Evolutionary conservation across 2,113 vertebrate species (phyloP).

Genomic region (Carollia perspicillata): DNA sequence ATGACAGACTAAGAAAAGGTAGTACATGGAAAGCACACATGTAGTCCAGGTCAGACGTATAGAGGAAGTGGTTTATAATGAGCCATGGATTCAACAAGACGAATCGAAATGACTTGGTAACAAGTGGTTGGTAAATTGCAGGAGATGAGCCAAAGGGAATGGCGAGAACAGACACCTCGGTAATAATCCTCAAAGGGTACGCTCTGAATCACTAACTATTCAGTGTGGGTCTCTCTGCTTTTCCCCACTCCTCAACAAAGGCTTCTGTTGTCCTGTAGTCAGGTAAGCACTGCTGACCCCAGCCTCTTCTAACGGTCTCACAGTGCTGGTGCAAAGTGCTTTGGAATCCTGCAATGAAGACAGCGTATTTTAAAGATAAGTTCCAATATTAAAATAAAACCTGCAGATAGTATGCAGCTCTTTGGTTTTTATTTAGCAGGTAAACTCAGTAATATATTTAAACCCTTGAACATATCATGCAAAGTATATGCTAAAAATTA

Average conservation of each 20-base stretch:
- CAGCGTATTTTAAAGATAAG: not conserved
- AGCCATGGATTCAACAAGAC: not conserved
- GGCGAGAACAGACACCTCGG: not conserved
- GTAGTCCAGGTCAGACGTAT: not conserved
- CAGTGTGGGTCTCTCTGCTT: not conserved
- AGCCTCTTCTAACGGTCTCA: not conserved
- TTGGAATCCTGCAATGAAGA: not conserved
- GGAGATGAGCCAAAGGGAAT: not conserved
- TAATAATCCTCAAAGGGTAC: not conserved
- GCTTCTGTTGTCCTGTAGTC: not conserved
- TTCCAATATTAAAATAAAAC: not conserved
- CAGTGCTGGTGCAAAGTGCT: not conserved
- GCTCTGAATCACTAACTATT: not conserved
- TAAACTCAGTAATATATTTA: not conserved
- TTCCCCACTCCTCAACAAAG: not conserved
- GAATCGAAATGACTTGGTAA: not conserved
- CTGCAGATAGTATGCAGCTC: not conserved
- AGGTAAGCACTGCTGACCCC: not conserved
- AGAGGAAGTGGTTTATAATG: not conserved
- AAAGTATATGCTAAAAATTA: not conserved
- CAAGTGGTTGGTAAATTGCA: not conserved
- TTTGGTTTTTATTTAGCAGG: not conserved
- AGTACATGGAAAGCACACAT: not conserved
- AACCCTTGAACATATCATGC: not conserved
- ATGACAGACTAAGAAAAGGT: not conserved